Base-by-base conservation (phyloP, 30 jellyfish, hydroid and myxozoan genomes). In the Mastigias papua region DNA sequence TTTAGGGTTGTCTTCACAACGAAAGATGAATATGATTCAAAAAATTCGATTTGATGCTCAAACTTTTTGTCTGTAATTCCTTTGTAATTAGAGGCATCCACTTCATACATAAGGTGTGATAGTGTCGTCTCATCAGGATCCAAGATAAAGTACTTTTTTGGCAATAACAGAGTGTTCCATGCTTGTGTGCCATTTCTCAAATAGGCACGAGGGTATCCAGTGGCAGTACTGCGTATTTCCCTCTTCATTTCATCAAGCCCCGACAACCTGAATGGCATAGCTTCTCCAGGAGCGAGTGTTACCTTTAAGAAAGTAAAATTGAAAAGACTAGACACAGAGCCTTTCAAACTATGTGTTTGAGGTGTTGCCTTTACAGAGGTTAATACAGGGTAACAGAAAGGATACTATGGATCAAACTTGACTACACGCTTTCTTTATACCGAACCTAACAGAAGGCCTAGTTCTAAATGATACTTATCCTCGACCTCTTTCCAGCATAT, bases 261-360 rank as follows among this genome's bases (percentile, higher is more conserved):
- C 21, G 70, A 29, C 48, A 89, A 37, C 4, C 32, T 32, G 64
- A 89, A 71, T n/a, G 13, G 1, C 2, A 49, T 32, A 10, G 28
- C 11, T 27, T 89, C 93, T 29, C 97, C 97, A 22, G 97, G 97
- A n/a, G 97, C 76, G 11, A 81, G 48, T 7, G 81, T 26, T 16
- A 80, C 84, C 71, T 54, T 61, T 25, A 42, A 42, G 54, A 42
- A 42, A 42, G 13, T 15, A 42, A 42, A 42, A 42, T 0, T 4
- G 54, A 32, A 8, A 68, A 68, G n/a, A 20, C 50, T n/a, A n/a
- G n/a, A n/a, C n/a, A n/a, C n/a, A n/a, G n/a, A n/a, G n/a, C n/a
- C n/a, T n/a, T n/a, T n/a, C n/a, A n/a, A n/a, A n/a, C n/a, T n/a
- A n/a, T n/a, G n/a, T n/a, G n/a, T n/a, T n/a, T n/a, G n/a, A n/a